These are phyloP conservation scores for Cataglyphis altisquamis DNA, from an alignment of 2,888 invertebrate species.

Conservation along the genomic window DNA sequence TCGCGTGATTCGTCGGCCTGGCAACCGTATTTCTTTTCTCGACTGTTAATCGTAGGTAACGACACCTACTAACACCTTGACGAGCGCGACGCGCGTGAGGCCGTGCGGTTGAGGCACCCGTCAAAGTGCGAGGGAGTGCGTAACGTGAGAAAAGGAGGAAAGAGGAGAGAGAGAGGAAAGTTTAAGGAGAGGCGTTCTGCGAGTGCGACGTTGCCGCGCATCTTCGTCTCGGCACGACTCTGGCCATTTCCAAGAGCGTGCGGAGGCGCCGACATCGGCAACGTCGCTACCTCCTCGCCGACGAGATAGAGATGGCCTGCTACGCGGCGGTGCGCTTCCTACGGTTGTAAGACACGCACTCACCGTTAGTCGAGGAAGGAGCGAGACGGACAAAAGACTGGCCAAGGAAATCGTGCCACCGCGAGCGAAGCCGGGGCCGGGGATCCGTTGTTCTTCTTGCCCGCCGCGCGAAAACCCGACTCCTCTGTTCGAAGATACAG, in stretches of 20 bases:
- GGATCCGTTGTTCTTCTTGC: slow-evolving; percentile 59
- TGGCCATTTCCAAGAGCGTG: slow-evolving; percentile 67
- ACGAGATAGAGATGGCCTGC: slow-evolving; percentile 74
- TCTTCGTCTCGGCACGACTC: slow-evolving; percentile 40
- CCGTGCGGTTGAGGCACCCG: slow-evolving; percentile 64
- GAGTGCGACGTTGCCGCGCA: slow-evolving; percentile 71
- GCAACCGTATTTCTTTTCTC: slow-evolving; percentile 67
- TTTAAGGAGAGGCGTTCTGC: slow-evolving; percentile 56
- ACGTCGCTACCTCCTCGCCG: slow-evolving; percentile 60
- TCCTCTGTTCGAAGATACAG: background rate
- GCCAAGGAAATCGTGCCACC: slow-evolving; percentile 73
- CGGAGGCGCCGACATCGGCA: slow-evolving; percentile 61
- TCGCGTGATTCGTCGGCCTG: slow-evolving; percentile 62
- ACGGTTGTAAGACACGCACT: slow-evolving; percentile 65
- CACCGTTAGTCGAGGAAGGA: slow-evolving; percentile 76
- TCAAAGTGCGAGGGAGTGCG: slow-evolving; percentile 32
- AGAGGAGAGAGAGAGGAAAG: slow-evolving; percentile 52
- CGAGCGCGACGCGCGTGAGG: slow-evolving; percentile 67
- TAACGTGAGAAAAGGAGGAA: slow-evolving; percentile 25
- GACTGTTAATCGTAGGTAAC: slow-evolving; percentile 70
- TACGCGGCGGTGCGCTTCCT: slow-evolving; percentile 62
- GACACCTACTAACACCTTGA: slow-evolving; percentile 74
- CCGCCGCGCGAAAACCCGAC: slow-evolving; percentile 33
- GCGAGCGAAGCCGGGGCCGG: slow-evolving; percentile 60
- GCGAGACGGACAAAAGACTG: slow-evolving; percentile 73